Conservation (phyloP, 1,140 invertebrate genomes). For the Laupala kohalensis region DNA sequence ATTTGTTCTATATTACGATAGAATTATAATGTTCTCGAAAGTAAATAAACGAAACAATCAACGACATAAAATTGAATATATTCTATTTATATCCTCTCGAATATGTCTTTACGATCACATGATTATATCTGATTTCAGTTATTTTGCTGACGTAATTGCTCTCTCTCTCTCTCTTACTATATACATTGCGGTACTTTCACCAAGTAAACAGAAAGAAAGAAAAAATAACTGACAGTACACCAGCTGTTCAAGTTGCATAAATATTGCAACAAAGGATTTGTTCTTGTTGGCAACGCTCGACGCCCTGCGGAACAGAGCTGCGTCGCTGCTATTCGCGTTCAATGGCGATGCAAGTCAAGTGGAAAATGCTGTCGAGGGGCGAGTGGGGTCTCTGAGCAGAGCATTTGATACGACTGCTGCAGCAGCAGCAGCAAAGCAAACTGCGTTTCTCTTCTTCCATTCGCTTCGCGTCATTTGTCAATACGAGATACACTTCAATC, state of each 20-base stretch:
- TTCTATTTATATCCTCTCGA: no score
- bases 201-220: not conserved
- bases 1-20: no score
- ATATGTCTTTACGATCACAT: no score
- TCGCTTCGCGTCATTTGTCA: no score
- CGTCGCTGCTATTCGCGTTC: not conserved
- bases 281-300: no score
- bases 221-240: not conserved
- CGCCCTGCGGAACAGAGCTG: not conserved
- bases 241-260: not conserved
- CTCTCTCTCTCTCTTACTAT: not conserved
- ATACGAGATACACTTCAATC: no score
- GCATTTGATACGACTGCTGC: not conserved
- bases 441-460: no score
- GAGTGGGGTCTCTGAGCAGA: not conserved
- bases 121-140: no score
- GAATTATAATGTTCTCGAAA: no score
- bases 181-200: not conserved
- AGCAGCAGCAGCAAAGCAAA: not conserved
- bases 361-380: not conserved
- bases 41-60: no score
- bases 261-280: not conserved
- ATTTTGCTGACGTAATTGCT: no score
- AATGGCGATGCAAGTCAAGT: not conserved
- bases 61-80: no score